These are phyloP conservation scores for Aleiodes alternator DNA, from an alignment of 2,888 invertebrate genomes.

Conservation along the genomic window DNA sequence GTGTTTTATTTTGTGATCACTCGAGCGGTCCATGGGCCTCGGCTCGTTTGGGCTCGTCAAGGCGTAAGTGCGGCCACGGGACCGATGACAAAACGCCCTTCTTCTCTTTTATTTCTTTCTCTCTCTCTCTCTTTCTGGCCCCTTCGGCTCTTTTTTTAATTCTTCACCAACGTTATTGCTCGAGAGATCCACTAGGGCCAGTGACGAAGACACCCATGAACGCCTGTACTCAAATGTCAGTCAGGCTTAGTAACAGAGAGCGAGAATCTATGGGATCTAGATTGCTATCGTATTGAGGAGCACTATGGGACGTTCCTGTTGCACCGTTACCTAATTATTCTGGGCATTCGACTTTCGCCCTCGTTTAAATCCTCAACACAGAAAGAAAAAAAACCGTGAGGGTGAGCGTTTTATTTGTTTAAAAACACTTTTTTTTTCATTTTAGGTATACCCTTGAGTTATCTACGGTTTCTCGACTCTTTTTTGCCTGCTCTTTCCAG, in stretches of 20 bases:
- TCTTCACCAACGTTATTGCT: neutral
- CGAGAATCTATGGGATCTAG: slow-evolving; percentile 61
- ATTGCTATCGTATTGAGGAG: slow-evolving; percentile 59
- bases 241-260: slow-evolving; percentile 67
- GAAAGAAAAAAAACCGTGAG: neutral
- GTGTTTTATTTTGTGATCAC: slow-evolving; percentile 62
- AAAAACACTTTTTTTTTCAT: neutral
- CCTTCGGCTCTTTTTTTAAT: slow-evolving; percentile 19
- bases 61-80: slow-evolving; percentile 51
- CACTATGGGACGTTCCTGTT: slow-evolving; percentile 45
- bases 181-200: slow-evolving; percentile 1
- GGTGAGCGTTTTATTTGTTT: neutral
- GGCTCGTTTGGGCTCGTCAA: slow-evolving; percentile 55
- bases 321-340: slow-evolving; percentile 68
- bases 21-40: slow-evolving; percentile 51
- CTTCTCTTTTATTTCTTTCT: neutral
- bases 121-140: slow-evolving; percentile 15
- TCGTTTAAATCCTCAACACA: slow-evolving; percentile 4
- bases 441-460: no score
- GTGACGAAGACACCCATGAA: slow-evolving; percentile 61
- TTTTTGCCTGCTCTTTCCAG: no score
- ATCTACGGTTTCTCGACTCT: no score
- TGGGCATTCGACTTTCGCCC: slow-evolving; percentile 37
- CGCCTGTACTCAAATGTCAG: slow-evolving; percentile 70
- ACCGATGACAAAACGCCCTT: slow-evolving; percentile 49